These are phyloP conservation scores for Pandemis corylana DNA, from an alignment of 2,888 invertebrate species.

Conservation along the genomic window DNA sequence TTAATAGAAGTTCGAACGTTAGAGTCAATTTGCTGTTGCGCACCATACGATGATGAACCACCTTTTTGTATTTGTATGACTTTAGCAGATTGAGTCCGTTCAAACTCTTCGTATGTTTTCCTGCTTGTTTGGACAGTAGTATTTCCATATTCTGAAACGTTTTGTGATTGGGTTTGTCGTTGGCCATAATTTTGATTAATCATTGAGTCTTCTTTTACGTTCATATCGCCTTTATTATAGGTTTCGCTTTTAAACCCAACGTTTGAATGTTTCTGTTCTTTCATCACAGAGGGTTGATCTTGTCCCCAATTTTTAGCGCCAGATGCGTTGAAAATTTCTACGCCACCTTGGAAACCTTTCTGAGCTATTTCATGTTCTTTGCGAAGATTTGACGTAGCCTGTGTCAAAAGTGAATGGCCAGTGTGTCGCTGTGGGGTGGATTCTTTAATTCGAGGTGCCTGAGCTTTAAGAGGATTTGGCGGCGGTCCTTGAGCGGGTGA, in stretches of 20 bases:
- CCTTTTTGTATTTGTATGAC: slow-evolving; percentile 86
- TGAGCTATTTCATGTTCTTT: slow-evolving; percentile 79
- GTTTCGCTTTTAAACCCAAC: slow-evolving; percentile 79
- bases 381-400: slow-evolving; percentile 68
- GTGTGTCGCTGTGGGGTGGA: slow-evolving; percentile 67
- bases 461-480: slow-evolving; percentile 87
- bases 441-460: slow-evolving; percentile 87
- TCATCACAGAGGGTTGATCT: slow-evolving; percentile 76
- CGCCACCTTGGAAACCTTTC: slow-evolving; percentile 68
- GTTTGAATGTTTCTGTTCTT: slow-evolving; percentile 79
- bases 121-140: slow-evolving; percentile 87
- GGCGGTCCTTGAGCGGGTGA: slow-evolving; percentile 91
- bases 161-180: slow-evolving; percentile 78
- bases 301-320: slow-evolving; percentile 63
- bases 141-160: slow-evolving; percentile 81
- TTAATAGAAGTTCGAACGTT: slow-evolving; percentile 69
- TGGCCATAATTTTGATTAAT: slow-evolving; percentile 74
- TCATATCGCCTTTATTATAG: slow-evolving; percentile 71
- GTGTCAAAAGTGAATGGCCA: slow-evolving; percentile 67
- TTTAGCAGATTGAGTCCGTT: slow-evolving; percentile 87
- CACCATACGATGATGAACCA: slow-evolving; percentile 63
- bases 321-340: slow-evolving; percentile 63
- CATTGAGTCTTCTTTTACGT: slow-evolving; percentile 71
- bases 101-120: slow-evolving; percentile 88
- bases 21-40: slow-evolving; percentile 67